Evolutionary conservation across 1,140 invertebrate genomes (phyloP), one percentile per base, ranked within the genome.

Genomic region (Achroia grisella): DNA sequence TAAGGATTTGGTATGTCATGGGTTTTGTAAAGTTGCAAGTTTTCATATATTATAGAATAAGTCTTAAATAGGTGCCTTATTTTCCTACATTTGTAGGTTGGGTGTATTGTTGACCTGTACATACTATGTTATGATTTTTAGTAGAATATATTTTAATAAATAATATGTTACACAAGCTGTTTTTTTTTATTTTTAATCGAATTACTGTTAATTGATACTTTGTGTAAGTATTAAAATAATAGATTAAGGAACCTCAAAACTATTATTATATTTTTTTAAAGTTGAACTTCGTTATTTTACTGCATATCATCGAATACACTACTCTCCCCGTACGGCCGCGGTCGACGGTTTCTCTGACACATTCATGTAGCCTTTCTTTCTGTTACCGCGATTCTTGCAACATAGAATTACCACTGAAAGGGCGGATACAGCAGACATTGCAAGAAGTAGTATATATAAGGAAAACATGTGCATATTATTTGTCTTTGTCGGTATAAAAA

Each of bases 121-220:
- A 74, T 82, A 82, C 69, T 65, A 76, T 76, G 76, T 84, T 84
- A 78, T 69, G 72, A 75, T 57, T 61, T 79, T 78, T 73, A 62
- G 58, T 77, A 75, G 63, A 73, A 58, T 72, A 74, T 81, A 78
- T 81, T 72, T 67, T 65, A 72, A 68, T 74, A 77, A 82, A 69
- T 60, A 67, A 61, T 57, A 56, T 73, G 75, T 81, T 77, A 79
- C 66, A 59, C 37, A 65, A 45, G 45, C 48, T 8, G 8, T 52
- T 44, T 55, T 42, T 65, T 64, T 63, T 64, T 50, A 17, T 37
- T 37, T 17, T 15, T 14, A 5, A n/a, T n/a, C n/a, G n/a, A 35
- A 35, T 23, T 23, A 23, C 2, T 23, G 2, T 23, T 23, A 23
- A 23, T 6, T 2, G 17, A 23, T n/a, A n/a, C n/a, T n/a, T n/a